A percentile compares a stretch with the other conserved stretches of the same genome.
Evolutionary conservation across 2,113 vertebrate species (phyloP).

Genomic region (Oncorhynchus tshawytscha): DNA sequence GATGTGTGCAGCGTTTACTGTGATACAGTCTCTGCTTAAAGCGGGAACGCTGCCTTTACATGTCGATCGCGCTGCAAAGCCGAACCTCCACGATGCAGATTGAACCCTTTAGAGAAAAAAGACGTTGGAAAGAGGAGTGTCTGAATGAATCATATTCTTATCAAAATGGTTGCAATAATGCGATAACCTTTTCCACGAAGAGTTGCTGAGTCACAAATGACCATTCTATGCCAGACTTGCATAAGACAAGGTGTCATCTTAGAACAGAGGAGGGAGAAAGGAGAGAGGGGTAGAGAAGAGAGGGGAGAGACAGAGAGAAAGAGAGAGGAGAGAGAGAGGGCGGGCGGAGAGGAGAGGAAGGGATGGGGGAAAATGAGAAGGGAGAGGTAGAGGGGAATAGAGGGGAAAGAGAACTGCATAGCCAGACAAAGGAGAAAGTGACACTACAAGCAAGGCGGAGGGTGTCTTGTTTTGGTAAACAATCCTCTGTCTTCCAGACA

Average conservation of each 20-base stretch:
- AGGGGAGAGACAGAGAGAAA: neutral
- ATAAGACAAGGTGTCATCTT: neutral
- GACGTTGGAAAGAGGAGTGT: too few species aligned
- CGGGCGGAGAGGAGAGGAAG: neutral
- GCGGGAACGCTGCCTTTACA: too few species aligned
- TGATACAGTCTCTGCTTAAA: too few species aligned
- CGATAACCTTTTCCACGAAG: neutral
- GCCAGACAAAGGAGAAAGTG: conserved; percentile 3
- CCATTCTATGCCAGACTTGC: neutral
- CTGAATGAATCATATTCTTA: too few species aligned
- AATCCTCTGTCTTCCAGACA: conserved; percentile 38
- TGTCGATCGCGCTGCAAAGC: too few species aligned
- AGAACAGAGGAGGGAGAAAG: neutral
- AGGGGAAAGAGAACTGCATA: neutral
- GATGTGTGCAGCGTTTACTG: too few species aligned
- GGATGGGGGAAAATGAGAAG: neutral
- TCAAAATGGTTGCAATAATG: neutral
- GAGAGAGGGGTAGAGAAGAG: too few species aligned
- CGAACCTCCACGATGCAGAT: too few species aligned
- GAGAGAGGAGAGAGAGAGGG: neutral
- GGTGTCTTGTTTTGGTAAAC: conserved; percentile 26
- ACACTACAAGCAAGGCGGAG: neutral
- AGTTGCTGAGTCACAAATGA: neutral
- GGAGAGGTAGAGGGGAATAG: neutral
- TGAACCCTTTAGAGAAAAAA: too few species aligned